These are phyloP conservation scores for Apocheima hispidaria DNA, from an alignment of 2,888 invertebrate species.

Conservation along the genomic window DNA sequence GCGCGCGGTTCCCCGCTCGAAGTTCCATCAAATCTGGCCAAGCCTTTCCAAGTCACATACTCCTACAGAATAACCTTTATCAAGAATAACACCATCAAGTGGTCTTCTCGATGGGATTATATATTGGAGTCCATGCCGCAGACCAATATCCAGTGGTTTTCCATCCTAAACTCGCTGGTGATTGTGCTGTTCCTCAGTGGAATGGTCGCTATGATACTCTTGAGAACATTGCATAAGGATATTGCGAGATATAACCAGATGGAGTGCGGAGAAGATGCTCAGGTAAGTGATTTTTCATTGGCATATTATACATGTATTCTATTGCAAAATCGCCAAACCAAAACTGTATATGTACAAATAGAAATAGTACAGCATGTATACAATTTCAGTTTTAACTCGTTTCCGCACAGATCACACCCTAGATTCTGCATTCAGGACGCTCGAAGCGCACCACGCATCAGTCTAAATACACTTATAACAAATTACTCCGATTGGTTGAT, in stretches of 20 bases:
- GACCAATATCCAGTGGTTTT: constrained; percentile 99
- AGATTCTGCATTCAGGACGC: too few species aligned
- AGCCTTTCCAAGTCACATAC: constrained; percentile 90
- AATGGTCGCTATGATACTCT: constrained; percentile 99
- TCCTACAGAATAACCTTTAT: constrained; percentile 94
- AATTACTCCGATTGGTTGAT: too few species aligned
- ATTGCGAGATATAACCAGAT: constrained; percentile 99
- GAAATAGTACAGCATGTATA: too few species aligned
- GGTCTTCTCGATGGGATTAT: constrained; percentile 99
- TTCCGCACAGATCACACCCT: too few species aligned
- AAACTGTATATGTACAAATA: too few species aligned
- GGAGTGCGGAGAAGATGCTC: constrained; percentile 94
- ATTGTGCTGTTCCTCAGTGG: constrained; percentile 98
- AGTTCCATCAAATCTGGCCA: constrained; percentile 86
- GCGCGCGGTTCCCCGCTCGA: constrained; percentile 88
- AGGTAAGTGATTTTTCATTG: constrained; percentile 88
- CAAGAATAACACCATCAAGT: constrained; percentile 94
- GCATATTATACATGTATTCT: too few species aligned
- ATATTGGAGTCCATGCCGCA: constrained; percentile 99
- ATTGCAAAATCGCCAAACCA: too few species aligned
- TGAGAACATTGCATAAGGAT: constrained; percentile 98
- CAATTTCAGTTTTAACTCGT: too few species aligned
- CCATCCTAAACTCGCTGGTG: constrained; percentile 98
- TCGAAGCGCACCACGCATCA: too few species aligned
- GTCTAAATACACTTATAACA: too few species aligned